phyloP scores from a whole-genome alignment of 1,140 invertebrate species.

The Popillia japonica region DNA sequence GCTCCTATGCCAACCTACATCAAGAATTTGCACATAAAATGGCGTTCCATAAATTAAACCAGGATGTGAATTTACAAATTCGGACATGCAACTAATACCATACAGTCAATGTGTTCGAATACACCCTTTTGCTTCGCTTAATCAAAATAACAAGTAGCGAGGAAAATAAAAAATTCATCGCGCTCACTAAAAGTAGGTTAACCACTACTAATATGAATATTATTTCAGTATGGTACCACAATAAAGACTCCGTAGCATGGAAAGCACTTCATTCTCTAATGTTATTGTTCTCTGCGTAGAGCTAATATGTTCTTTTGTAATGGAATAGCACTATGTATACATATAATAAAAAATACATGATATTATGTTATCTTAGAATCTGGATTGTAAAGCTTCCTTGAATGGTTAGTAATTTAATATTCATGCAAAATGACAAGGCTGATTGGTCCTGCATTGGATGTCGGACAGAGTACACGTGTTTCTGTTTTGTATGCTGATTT shows the following conservation, averaged over 20 bases:
- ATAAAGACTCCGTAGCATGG: background rate
- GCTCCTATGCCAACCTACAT: background rate
- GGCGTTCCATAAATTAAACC: background rate
- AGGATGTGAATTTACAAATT: background rate
- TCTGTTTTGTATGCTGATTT: no score
- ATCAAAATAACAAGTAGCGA: background rate
- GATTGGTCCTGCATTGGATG: no score
- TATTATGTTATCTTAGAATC: no score
- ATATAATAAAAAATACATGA: no score
- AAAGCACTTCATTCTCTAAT: background rate
- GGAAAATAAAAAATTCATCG: background rate
- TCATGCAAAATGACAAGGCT: no score
- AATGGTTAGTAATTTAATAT: no score
- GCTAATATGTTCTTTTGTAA: no score
- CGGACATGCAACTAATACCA: background rate
- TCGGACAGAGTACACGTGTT: no score
- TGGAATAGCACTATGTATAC: no score
- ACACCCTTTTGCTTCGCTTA: background rate
- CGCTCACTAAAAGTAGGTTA: background rate
- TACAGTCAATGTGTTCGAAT: background rate
- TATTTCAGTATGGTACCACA: background rate
- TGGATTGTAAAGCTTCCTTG: no score
- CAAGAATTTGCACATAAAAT: slow-evolving; percentile 10
- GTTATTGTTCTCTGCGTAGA: background rate
- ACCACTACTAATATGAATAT: slow-evolving; percentile 6